Percentiles rank a stretch among this genome's conserved stretches.
phyloP scores from a whole-genome alignment of 2,888 invertebrate species.

The Scaptomyza reducta region DNA sequence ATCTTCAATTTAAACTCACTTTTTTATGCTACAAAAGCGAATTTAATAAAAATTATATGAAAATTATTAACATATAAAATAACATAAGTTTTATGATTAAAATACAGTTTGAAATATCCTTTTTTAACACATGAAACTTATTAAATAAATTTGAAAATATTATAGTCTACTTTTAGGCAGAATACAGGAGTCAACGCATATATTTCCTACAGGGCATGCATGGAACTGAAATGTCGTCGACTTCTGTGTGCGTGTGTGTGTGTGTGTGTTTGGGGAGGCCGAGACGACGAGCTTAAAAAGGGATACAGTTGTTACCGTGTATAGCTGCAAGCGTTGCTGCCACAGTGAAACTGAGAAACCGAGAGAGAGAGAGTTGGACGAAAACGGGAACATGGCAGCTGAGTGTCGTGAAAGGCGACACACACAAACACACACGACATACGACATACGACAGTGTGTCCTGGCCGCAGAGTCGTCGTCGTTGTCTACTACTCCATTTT shows the following conservation, averaged over 20 bases:
- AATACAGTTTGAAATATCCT: background rate
- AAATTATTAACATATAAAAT: background rate
- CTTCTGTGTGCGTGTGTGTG: constrained; percentile 16
- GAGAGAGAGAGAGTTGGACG: background rate
- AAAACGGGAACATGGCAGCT: constrained; percentile 63
- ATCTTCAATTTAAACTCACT: no score
- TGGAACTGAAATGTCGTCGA: constrained; percentile 44
- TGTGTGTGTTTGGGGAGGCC: background rate
- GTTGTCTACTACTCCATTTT: constrained; percentile 55
- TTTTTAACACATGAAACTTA: background rate
- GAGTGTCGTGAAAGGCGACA: constrained; percentile 55
- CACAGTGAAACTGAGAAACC: background rate
- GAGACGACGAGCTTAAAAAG: constrained; percentile 54
- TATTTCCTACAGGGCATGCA: constrained; percentile 66
- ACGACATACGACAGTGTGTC: constrained; percentile 6
- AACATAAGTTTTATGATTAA: background rate
- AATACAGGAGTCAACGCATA: constrained; percentile 24
- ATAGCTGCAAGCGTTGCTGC: constrained; percentile 52
- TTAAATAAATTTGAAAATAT: constrained; percentile 21
- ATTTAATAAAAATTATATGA: background rate
- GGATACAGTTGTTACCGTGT: constrained; percentile 77
- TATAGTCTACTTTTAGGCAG: constrained; percentile 67
- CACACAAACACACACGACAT: constrained; percentile 24
- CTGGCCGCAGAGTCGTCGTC: constrained; percentile 16
- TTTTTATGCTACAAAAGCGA: no score